phyloP scores from a whole-genome alignment of 2,888 invertebrate species.

The Drosophila fungiperda region DNA sequence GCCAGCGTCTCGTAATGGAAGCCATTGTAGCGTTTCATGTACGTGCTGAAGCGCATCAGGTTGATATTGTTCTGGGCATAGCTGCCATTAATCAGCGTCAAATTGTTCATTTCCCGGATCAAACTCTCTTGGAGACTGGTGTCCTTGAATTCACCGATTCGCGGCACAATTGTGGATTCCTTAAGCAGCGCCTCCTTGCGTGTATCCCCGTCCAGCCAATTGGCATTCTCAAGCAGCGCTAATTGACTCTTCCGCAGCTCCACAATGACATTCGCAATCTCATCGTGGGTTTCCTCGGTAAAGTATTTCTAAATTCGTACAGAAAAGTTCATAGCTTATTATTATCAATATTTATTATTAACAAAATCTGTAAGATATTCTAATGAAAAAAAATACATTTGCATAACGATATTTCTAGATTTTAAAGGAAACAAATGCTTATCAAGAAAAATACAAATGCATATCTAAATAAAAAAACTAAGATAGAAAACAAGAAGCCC shows the following conservation, averaged over 20 bases:
- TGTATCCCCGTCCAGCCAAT: conserved; percentile 81
- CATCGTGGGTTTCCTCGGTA: conserved; percentile 56
- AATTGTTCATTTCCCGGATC: conserved; percentile 64
- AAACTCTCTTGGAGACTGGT: conserved; percentile 55
- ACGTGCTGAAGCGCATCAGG: conserved; percentile 59
- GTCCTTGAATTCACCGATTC: conserved; percentile 71
- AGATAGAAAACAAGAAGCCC: neutral
- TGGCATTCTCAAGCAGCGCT: conserved; percentile 64
- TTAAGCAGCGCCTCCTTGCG: conserved; percentile 76
- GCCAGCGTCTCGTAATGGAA: conserved; percentile 52
- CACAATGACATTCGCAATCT: conserved; percentile 67
- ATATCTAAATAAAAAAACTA: neutral
- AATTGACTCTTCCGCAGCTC: conserved; percentile 75
- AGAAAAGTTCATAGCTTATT: too few relatives aligned
- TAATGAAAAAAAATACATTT: neutral
- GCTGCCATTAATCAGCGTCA: conserved; percentile 61
- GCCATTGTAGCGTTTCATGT: conserved; percentile 69
- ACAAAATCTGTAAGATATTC: neutral
- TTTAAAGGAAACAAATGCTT: neutral
- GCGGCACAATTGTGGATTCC: conserved; percentile 62
- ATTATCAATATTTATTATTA: too few relatives aligned
- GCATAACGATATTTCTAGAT: neutral
- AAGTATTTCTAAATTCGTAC: conserved; percentile 64
- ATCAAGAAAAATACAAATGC: neutral
- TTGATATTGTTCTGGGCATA: conserved; percentile 71